Evolutionary conservation across 2,113 vertebrate genomes (phyloP), one percentile per base, ranked within the genome.

Genomic region (Colossoma macropomum): DNA sequence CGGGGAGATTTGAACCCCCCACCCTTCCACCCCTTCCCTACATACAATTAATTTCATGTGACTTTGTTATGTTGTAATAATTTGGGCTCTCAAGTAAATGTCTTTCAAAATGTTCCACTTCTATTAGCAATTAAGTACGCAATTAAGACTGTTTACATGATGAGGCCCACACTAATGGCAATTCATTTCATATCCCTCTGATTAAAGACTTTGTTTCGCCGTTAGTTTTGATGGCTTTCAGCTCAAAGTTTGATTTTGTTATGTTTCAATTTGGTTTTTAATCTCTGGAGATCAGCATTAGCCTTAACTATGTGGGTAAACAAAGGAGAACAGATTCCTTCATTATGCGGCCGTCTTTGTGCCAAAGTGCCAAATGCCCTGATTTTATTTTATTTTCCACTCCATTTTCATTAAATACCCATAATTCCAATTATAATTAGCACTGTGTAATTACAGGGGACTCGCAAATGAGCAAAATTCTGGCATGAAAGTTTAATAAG

Each of bases 141-240:
- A 91, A 90, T 92, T 92, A 92, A 85, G 87, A 86, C 68, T 88
- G 86, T 91, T 92, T 91, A 82, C 83, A 75, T 74, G 77, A 89
- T 86, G 81, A 84, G 91, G 91, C 91, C 75, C 77, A n/a, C 81
- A 85, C 83, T 84, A 89, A 91, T 86, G 87, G 70, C 72, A 82
- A 84, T 88, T 91, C 77, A 87, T 87, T 88, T 86, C 84, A 82
- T 70, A 89, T 87, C 75, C 17, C 34, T 85, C 78, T 84, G 82
- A 87, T 87, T 80, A 88, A 85, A 56, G 59, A 41, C 69, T 83
- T 72, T 77, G 62, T 85, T 86, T 38, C 83, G 77, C 75, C 82
- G 71, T 63, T 63, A 81, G 84, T 77, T 71, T 80, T 27, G 28
- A 76, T 54, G 41, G 77, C 73, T 80, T 17, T 27, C 66, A 75